These are phyloP conservation scores for Melipona bicolor DNA, from an alignment of 2,888 invertebrate species.

Conservation along the genomic window DNA sequence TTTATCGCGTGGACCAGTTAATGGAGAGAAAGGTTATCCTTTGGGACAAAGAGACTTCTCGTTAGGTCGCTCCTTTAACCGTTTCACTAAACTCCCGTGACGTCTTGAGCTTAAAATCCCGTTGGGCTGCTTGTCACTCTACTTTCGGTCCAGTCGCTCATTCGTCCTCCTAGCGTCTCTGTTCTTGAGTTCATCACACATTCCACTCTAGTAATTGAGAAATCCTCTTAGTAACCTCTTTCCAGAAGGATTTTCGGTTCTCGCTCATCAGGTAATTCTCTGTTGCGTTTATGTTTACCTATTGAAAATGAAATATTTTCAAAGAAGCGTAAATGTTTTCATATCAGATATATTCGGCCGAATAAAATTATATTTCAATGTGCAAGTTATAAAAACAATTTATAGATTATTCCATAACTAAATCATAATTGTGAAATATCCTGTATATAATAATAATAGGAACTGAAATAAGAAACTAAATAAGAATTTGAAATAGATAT, in stretches of 20 bases:
- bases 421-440: no score
- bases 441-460: no score
- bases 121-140: slow-evolving; percentile 71
- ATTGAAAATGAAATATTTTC: not conserved
- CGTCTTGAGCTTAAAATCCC: slow-evolving; percentile 73
- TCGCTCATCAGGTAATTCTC: slow-evolving; percentile 27
- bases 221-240: slow-evolving; percentile 61
- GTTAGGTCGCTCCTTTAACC: slow-evolving; percentile 68
- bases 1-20: slow-evolving; percentile 58
- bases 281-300: not conserved
- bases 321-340: no score
- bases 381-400: no score
- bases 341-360: no score
- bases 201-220: slow-evolving; percentile 72
- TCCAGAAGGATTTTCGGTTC: slow-evolving; percentile 46
- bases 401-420: no score
- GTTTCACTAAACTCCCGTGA: slow-evolving; percentile 73
- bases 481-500: not conserved
- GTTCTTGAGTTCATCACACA: slow-evolving; percentile 64
- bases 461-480: not conserved
- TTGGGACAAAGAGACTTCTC: slow-evolving; percentile 70
- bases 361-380: no score
- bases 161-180: slow-evolving; percentile 45
- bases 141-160: slow-evolving; percentile 49
- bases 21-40: slow-evolving; percentile 68